Evolutionary conservation across 1,140 invertebrate genomes (phyloP).

Genomic region (Drosophila littoralis): DNA sequence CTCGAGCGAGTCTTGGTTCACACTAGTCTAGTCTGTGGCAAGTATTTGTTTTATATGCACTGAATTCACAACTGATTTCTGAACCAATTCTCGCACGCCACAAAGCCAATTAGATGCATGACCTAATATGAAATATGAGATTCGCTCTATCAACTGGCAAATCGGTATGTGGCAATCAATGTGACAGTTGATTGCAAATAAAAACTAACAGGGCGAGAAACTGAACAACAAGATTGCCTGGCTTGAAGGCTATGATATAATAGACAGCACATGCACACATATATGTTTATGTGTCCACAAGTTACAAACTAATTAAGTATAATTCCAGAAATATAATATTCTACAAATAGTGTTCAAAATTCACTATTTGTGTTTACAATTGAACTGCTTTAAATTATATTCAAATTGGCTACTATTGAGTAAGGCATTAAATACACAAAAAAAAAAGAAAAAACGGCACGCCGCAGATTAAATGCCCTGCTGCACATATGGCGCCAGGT

Average conservation of each 20-base stretch:
- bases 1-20: background rate
- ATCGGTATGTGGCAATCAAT: background rate
- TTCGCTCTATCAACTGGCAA: background rate
- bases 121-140: background rate
- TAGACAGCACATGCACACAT: too few relatives aligned
- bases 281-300: too few relatives aligned
- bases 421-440: too few relatives aligned
- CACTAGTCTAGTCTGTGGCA: background rate
- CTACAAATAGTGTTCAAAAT: background rate
- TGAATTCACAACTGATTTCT: background rate
- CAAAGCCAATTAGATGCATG: background rate
- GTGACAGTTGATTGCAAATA: background rate
- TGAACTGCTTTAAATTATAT: too few relatives aligned
- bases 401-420: too few relatives aligned
- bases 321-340: background rate
- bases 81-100: conserved; percentile 1
- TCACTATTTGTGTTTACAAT: too few relatives aligned
- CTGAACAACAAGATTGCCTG: background rate
- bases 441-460: too few relatives aligned
- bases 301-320: background rate
- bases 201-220: background rate
- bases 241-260: background rate
- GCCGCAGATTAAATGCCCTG: too few relatives aligned
- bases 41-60: background rate
- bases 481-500: too few relatives aligned